These are phyloP conservation scores for Volucella inflata DNA, from an alignment of 2,888 invertebrate genomes.

Conservation along the genomic window DNA sequence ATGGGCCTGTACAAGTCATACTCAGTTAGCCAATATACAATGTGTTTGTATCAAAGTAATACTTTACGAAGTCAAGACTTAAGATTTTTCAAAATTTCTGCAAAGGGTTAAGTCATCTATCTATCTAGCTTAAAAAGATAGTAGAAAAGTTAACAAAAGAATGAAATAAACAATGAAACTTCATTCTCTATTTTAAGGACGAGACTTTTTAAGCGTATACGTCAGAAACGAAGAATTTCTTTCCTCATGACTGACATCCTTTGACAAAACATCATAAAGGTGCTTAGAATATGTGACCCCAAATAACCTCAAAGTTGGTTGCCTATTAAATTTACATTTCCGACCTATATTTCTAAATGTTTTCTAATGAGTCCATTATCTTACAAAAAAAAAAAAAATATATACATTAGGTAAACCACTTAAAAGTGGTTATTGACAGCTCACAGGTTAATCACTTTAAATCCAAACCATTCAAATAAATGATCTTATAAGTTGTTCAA, in stretches of 20 bases:
- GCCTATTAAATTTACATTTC: no score
- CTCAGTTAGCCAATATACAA: no score
- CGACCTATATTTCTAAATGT: background rate
- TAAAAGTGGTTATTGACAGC: conserved; percentile 19
- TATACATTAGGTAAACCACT: background rate
- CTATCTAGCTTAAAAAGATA: background rate
- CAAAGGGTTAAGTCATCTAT: no score
- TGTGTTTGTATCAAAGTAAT: no score
- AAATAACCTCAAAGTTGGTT: no score
- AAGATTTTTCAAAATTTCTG: no score
- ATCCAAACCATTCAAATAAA: conserved; percentile 38
- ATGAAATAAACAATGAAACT: background rate
- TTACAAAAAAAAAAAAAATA: background rate
- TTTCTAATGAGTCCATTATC: background rate
- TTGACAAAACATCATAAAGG: no score
- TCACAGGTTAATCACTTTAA: conserved; percentile 13
- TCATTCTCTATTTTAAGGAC: background rate
- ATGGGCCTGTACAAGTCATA: no score
- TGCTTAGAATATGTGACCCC: no score
- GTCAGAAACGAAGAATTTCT: no score
- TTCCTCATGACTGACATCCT: no score
- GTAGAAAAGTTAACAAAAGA: conserved; percentile 2
- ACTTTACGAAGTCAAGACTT: no score
- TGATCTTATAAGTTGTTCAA: conserved; percentile 49
- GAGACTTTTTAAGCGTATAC: background rate